Evolutionary conservation across 2,888 invertebrate genomes (phyloP).

Genomic region (Volucella zonaria): DNA sequence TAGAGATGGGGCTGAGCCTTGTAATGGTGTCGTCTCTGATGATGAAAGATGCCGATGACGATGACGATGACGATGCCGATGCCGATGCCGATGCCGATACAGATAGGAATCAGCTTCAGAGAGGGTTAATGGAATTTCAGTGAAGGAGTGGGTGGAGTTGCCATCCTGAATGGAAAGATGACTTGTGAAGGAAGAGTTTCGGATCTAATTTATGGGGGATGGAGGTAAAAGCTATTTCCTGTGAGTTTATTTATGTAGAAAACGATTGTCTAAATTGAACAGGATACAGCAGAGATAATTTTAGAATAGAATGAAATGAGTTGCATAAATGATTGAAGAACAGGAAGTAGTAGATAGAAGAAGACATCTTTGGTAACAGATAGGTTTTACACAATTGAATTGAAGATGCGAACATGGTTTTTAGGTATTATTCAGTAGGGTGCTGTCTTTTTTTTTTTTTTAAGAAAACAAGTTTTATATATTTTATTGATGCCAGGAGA

Average conservation of each 20-base stretch:
- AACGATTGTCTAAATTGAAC: conserved; percentile 9
- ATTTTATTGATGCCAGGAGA: too few species aligned
- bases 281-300: background rate
- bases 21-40: background rate
- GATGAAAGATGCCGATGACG: conserved; percentile 9
- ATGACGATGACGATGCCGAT: background rate
- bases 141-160: background rate
- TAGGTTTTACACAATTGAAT: too few species aligned
- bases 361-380: background rate
- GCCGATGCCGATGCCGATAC: conserved; percentile 3
- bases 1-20: too few species aligned
- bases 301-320: background rate
- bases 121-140: conserved; percentile 30
- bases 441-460: too few species aligned
- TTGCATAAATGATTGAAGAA: background rate
- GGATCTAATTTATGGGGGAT: background rate
- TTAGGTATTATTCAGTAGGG: too few species aligned
- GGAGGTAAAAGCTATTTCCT: conserved; percentile 27
- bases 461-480: too few species aligned
- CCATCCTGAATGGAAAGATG: background rate
- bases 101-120: background rate
- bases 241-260: conserved; percentile 21
- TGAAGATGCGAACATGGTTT: too few species aligned
- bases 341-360: background rate
- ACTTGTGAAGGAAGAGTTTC: conserved; percentile 26